Base-by-base conservation (phyloP, 2,113 vertebrate genomes). In the Gallinago jamesoni region DNA sequence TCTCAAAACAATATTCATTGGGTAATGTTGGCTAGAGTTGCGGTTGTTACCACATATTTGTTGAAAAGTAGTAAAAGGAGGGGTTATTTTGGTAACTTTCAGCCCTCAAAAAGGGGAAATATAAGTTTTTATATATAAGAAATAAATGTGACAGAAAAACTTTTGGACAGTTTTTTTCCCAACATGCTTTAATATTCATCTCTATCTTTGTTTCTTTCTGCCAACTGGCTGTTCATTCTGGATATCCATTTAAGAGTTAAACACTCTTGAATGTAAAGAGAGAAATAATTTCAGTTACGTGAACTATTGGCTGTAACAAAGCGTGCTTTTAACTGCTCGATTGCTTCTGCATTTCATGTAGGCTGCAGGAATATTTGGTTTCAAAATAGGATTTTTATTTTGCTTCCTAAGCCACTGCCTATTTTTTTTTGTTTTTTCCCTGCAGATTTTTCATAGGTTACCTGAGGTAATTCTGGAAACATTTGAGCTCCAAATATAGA, bases 401-500 rank as follows among this genome's bases (percentile, higher is more conserved):
- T 84, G 39, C 27, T 20, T 94, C 12, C 18, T 91, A 41, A 84
- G 7, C 20, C 39, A 30, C 41, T 86, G 25, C 43, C 17, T 39
- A 31, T 6, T 27, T 28, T 5, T 23, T 53, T 53, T 53, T 9
- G 28, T 13, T 2, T 7, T 13, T 2, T 7, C 27, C 6, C 24
- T 2, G 0, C 13, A 53, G 16, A 21, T 50, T 80, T 95, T 74
- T 91, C 41, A 9, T 57, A 48, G 76, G 68, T 93, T 92, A 94
- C 15, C 20, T 50, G 73, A 91, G 90, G 76, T 92, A 76, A 55
- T 93, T 90, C 86, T 93, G 82, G 66, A 95, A 86, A 87, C 77
- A 76, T 84, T 87, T 39, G 89, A 89, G 69, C 66, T 91, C 80
- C 69, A 94, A 76, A 96, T 94, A 92, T 91, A 96, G 89, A 73